Base-by-base conservation (phyloP, 2,888 invertebrate genomes). In the Sarcophaga variegata region DNA sequence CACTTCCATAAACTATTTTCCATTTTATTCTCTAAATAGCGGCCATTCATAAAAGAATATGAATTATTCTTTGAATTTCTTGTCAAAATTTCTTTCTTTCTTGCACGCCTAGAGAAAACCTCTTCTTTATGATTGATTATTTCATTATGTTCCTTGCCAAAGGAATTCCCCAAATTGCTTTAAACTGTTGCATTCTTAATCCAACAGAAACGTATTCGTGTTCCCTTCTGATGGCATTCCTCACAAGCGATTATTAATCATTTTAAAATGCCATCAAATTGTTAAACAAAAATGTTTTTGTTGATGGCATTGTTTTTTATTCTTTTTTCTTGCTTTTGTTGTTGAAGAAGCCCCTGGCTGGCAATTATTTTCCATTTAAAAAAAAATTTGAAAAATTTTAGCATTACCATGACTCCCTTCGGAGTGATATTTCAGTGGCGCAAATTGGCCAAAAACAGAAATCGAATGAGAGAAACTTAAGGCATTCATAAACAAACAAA, bases 381-480 rank as follows among this genome's bases (percentile, higher is more conserved):
- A 45, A 66, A 70, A 69, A 45, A n/a, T 63, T 70, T 76, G 1
- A 75, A 54, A 70, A 22, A 69, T 69, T 67, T 63, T 62, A 81
- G 45, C 63, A 63, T 54, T 70, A 62, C 2, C 54, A 70, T 63
- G 37, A 22, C 1, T n/a, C 63, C 70, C 37, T 79, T 10, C 66
- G 49, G 69, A 59, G 67, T 75, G 20, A 17, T 67, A 62, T 11
- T n/a, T 70, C 75, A 81, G 22, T 70, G 69, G 49, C 67, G 45
- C 69, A 37, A 75, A 69, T 14, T 47, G 81, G 37, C 22, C 60
- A 63, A 63, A 59, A 79, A 20, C 49, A 69, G 25, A 74, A 12
- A 8, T 2, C 25, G 17, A 69, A 6, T 27, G 22, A 4, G 2
- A 59, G 5, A 8, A 1, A 47, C 10, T 12, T 45, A 60, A 60